Evolutionary conservation across 2,888 invertebrate genomes (phyloP).

Genomic region (Tetragnatha montana): DNA sequence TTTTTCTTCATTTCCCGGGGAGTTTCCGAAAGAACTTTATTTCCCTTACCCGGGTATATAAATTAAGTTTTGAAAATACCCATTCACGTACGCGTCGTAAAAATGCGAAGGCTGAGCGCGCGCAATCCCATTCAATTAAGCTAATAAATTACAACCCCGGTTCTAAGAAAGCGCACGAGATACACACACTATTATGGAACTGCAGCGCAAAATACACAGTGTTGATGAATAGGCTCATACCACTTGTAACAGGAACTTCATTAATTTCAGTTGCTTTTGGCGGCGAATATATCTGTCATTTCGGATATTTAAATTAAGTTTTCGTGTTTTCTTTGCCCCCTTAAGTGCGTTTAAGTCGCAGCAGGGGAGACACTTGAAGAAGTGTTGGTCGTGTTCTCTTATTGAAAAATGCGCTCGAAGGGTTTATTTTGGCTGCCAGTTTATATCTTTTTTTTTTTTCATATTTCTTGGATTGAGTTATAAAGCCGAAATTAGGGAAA

Average conservation of each 20-base stretch:
- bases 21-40: background rate
- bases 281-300: slow-evolving; percentile 53
- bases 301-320: slow-evolving; percentile 62
- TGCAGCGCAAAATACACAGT: background rate
- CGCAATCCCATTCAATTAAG: slow-evolving; percentile 46
- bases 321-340: slow-evolving; percentile 1
- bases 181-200: slow-evolving; percentile 13
- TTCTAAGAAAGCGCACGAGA: slow-evolving; percentile 9
- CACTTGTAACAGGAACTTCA: slow-evolving; percentile 36
- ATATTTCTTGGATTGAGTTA: too few species aligned
- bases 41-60: background rate
- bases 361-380: background rate
- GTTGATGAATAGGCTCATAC: slow-evolving; percentile 42
- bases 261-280: slow-evolving; percentile 41
- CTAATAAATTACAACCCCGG: slow-evolving; percentile 46
- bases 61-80: slow-evolving; percentile 18
- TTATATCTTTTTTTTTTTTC: too few species aligned
- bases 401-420: too few species aligned
- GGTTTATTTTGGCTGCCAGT: too few species aligned
- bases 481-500: too few species aligned
- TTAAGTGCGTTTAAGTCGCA: background rate
- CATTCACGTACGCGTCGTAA: slow-evolving; percentile 1
- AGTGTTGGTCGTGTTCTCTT: background rate
- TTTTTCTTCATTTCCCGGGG: background rate
- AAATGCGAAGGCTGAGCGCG: slow-evolving; percentile 6